Conservation (phyloP, 2,888 invertebrate species). For the Oligia fasciuncula region DNA sequence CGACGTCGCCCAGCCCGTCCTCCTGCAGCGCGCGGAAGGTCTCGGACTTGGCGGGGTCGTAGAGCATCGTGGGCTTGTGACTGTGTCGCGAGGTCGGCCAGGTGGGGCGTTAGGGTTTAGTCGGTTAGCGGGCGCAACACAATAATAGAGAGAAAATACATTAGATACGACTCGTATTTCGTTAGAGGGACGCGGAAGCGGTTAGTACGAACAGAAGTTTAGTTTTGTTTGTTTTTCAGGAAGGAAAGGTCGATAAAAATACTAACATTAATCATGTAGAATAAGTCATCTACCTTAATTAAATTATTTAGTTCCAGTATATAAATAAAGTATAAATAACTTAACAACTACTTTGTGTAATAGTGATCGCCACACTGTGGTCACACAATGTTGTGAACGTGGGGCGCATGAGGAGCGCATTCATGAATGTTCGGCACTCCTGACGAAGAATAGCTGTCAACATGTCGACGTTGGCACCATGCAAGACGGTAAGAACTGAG, state of each 20-base stretch:
- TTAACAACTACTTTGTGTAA: slow-evolving; percentile 72
- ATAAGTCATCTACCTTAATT: slow-evolving; percentile 82
- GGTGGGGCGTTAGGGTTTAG: slow-evolving; percentile 87
- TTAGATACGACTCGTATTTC: slow-evolving; percentile 78
- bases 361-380: slow-evolving; percentile 71
- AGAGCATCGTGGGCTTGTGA: slow-evolving; percentile 93
- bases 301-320: slow-evolving; percentile 70
- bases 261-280: slow-evolving; percentile 91
- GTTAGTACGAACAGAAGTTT: slow-evolving; percentile 79
- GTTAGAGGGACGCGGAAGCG: slow-evolving; percentile 81
- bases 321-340: slow-evolving; percentile 69
- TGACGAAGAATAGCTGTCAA: slow-evolving; percentile 69
- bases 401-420: slow-evolving; percentile 70
- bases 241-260: slow-evolving; percentile 96
- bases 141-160: slow-evolving; percentile 80
- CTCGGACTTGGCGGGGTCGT: slow-evolving; percentile 97
- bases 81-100: slow-evolving; percentile 76
- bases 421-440: slow-evolving; percentile 65
- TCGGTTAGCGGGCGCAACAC: slow-evolving; percentile 88
- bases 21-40: slow-evolving; percentile 96
- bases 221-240: slow-evolving; percentile 91
- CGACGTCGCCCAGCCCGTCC: slow-evolving; percentile 91
- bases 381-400: slow-evolving; percentile 75
- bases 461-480: slow-evolving; percentile 79
- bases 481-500: slow-evolving; percentile 73